A percentile compares a stretch with the other conserved stretches of the same genome.
Evolutionary conservation across 2,797 vertebrate species (phyloP).

Genomic region (Melanotaenia maccullochi): DNA sequence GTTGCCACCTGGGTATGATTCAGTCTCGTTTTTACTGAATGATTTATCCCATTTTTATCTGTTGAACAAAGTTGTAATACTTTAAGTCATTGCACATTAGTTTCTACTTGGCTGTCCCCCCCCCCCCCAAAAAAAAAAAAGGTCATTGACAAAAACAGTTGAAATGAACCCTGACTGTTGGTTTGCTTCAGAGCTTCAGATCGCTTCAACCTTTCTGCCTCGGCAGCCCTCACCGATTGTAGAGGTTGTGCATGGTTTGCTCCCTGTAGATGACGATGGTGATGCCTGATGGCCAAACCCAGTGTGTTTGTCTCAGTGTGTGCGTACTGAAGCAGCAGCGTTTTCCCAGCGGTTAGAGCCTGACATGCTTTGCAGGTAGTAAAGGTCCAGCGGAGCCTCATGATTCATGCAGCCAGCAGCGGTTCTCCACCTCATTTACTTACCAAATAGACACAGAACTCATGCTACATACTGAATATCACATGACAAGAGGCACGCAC

Average conservation of each 20-base stretch:
- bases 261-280: conserved; percentile 4
- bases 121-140: no score
- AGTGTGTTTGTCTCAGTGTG: conserved; percentile 18
- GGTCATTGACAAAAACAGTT: no score
- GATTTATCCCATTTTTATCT: no score
- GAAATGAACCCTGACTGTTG: no score
- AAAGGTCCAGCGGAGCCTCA: conserved; percentile 27
- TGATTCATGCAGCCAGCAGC: conserved; percentile 70
- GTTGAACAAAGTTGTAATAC: no score
- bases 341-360: conserved; percentile 36
- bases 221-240: conserved; percentile 21
- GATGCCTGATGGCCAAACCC: neutral
- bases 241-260: conserved; percentile 29
- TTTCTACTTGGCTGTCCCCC: no score
- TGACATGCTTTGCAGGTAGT: conserved; percentile 45
- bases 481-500: conserved; percentile 55
- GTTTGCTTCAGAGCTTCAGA: no score
- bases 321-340: conserved; percentile 3
- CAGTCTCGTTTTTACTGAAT: no score
- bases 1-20: no score
- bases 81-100: no score
- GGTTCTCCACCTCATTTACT: conserved; percentile 74
- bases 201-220: conserved; percentile 15
- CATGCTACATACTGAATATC: conserved; percentile 73
- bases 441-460: conserved; percentile 70